Evolutionary conservation across 2,888 invertebrate genomes (phyloP).

Genomic region (Phalera bucephala): DNA sequence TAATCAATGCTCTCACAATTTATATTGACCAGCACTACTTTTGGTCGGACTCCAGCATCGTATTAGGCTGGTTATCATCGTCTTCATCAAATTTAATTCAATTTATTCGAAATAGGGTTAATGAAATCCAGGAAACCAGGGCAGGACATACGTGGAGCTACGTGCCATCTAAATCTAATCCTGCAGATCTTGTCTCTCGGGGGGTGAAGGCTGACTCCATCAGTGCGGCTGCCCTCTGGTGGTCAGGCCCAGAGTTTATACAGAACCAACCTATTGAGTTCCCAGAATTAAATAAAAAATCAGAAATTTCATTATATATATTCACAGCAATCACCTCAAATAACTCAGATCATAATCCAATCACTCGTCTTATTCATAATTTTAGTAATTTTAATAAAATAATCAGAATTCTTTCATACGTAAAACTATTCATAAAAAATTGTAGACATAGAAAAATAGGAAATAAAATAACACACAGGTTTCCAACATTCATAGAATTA

Average conservation of each 20-base stretch:
- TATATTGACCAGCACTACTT: conserved; percentile 5
- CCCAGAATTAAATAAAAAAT: conserved; percentile 1
- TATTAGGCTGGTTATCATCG: conserved; percentile 22
- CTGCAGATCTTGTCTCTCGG: conserved; percentile 17
- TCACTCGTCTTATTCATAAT: background rate
- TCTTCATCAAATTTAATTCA: conserved; percentile 14
- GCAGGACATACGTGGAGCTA: conserved; percentile 2
- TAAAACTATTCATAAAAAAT: conserved; percentile 6
- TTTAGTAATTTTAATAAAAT: background rate
- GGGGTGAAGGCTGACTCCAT: conserved; percentile 7
- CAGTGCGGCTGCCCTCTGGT: conserved; percentile 18
- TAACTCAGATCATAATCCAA: too few species aligned
- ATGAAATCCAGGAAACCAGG: conserved; percentile 9
- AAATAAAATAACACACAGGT: background rate
- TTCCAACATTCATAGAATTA: conserved; percentile 1
- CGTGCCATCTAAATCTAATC: conserved; percentile 16
- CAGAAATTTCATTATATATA: background rate
- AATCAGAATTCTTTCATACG: conserved; percentile 1
- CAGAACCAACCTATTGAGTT: conserved; percentile 2
- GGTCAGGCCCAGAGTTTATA: conserved; percentile 16
- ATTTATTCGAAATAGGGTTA: conserved; percentile 29
- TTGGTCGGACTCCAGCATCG: conserved; percentile 12
- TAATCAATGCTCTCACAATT: conserved; percentile 13
- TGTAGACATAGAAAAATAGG: background rate
- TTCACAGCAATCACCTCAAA: too few species aligned